Percentiles rank a stretch among this genome's conserved stretches.
phyloP scores from a whole-genome alignment of 2,797 vertebrate genomes.

The Channallabes apus region DNA sequence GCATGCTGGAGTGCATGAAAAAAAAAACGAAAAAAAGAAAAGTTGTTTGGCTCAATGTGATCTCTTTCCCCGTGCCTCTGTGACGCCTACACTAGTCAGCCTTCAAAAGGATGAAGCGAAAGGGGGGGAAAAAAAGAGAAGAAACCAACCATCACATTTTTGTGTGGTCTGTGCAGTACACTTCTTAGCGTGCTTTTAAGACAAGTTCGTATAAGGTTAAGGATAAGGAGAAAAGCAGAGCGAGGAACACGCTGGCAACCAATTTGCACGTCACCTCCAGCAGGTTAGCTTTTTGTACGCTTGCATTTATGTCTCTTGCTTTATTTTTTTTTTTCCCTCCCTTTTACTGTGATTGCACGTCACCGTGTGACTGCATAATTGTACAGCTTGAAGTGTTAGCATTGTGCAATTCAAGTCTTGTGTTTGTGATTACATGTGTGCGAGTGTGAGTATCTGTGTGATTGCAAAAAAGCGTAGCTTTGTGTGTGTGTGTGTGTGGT shows the following conservation, averaged over 20 bases:
- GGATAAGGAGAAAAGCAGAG: conserved; percentile 2
- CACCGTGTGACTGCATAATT: conserved; percentile 45
- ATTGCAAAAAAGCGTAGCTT: conserved; percentile 1
- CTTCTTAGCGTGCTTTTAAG: neutral
- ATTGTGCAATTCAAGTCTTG: conserved; percentile 41
- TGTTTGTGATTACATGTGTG: conserved; percentile 16
- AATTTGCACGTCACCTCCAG: conserved; percentile 9
- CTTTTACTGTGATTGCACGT: conserved; percentile 49
- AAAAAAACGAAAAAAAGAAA: neutral
- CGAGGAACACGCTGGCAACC: neutral
- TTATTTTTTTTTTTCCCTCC: neutral
- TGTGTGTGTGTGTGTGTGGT: conserved; percentile 26
- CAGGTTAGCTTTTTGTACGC: neutral
- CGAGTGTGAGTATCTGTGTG: conserved; percentile 45
- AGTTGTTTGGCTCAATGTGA: conserved; percentile 10
- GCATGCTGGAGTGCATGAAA: conserved; percentile 2
- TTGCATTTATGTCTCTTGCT: neutral
- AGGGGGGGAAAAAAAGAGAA: neutral
- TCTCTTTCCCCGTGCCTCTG: neutral
- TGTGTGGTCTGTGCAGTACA: conserved; percentile 22
- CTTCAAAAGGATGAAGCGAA: conserved; percentile 23
- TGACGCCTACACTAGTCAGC: conserved; percentile 1
- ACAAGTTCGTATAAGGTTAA: conserved; percentile 22
- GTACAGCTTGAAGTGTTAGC: conserved; percentile 29
- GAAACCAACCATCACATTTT: conserved; percentile 46